Conservation (phyloP, 2,113 vertebrate species). For the Rousettus leschenaultii region DNA sequence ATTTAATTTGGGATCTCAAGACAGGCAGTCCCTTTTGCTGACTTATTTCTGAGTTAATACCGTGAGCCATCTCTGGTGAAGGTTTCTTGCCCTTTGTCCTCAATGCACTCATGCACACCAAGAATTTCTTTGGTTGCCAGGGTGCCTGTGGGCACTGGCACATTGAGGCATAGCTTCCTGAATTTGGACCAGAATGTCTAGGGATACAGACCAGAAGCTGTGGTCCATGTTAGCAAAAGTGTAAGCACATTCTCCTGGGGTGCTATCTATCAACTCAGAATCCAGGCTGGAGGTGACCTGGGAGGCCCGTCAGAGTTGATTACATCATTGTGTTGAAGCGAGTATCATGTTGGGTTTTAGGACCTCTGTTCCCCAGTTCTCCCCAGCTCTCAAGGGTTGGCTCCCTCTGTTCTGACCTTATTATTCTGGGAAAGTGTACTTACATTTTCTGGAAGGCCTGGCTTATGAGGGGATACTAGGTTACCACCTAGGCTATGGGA, state of each 20-base stretch:
- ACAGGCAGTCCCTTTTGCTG: not conserved
- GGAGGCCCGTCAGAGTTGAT: not conserved
- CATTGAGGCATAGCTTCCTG: not conserved
- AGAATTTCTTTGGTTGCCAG: not conserved
- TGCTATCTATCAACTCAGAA: not conserved
- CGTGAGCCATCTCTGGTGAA: not conserved
- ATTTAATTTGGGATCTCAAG: not conserved
- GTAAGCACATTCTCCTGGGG: not conserved
- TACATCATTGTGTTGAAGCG: not conserved
- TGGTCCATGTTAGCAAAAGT: not conserved
- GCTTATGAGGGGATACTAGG: not conserved
- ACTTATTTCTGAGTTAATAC: not conserved
- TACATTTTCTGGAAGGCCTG: not conserved
- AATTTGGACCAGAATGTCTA: not conserved
- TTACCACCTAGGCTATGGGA: not conserved
- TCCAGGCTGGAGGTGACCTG: not conserved
- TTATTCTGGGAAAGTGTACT: not conserved
- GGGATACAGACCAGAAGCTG: not conserved
- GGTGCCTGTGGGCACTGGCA: not conserved
- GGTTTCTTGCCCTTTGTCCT: not conserved
- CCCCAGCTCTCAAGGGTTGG: not conserved
- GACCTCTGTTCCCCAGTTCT: not conserved
- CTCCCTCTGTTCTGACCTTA: not conserved
- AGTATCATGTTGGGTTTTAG: not conserved
- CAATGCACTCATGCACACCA: not conserved